phyloP scores from a whole-genome alignment of 2,888 invertebrate genomes.

The Callimorpha dominula region DNA sequence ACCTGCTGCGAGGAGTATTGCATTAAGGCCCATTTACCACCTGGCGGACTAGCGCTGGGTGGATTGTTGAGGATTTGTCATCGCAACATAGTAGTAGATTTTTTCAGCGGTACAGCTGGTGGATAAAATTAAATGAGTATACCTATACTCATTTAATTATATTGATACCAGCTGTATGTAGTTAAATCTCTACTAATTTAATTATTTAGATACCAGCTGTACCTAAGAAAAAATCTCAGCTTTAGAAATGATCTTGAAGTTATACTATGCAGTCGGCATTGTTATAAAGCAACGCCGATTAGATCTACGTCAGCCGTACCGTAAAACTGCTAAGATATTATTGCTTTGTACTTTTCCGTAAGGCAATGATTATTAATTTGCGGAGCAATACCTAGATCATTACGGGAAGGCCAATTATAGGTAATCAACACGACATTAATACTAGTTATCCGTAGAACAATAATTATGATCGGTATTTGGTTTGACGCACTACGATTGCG shows the following conservation, averaged over 20 bases:
- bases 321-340: not conserved
- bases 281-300: too few species aligned
- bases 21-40: not conserved
- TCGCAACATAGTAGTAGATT: too few species aligned
- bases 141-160: too few species aligned
- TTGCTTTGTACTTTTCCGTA: not conserved
- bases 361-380: not conserved
- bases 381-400: not conserved
- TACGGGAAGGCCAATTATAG: not conserved
- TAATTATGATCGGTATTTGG: slow-evolving; percentile 4
- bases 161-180: too few species aligned
- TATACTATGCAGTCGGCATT: too few species aligned
- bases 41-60: not conserved
- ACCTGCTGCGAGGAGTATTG: not conserved
- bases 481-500: slow-evolving; percentile 13
- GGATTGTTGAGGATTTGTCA: not conserved
- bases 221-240: too few species aligned
- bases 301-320: too few species aligned
- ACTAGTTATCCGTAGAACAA: not conserved
- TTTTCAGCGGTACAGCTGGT: too few species aligned
- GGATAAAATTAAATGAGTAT: too few species aligned
- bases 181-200: too few species aligned
- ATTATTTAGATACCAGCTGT: too few species aligned
- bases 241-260: too few species aligned
- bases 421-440: not conserved